Conservation (phyloP, 2,113 vertebrate species). For the Gasterosteus nipponicus region DNA sequence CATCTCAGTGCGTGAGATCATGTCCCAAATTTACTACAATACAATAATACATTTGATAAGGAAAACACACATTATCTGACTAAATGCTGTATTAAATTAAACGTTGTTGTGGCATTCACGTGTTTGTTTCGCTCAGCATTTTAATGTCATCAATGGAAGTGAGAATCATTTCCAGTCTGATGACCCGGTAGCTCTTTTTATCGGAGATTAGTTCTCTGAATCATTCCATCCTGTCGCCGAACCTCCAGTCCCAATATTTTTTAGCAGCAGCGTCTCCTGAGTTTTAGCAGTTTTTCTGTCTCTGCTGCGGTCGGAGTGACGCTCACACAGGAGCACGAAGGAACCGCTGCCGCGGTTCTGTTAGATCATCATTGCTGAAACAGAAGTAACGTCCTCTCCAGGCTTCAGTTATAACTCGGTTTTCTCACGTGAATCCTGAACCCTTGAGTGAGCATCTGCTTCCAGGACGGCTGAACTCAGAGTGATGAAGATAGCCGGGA, state of each 20-base stretch:
- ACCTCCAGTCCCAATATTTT: slow-evolving; percentile 35
- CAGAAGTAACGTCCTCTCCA: not conserved
- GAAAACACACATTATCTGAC: no score
- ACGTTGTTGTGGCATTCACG: no score
- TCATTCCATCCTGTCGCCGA: not conserved
- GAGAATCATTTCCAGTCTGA: not conserved
- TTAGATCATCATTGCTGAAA: no score
- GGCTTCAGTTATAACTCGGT: not conserved
- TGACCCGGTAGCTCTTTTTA: not conserved
- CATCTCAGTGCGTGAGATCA: no score
- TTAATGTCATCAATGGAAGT: no score
- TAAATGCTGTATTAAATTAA: no score
- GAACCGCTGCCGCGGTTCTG: no score
- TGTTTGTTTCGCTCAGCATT: no score
- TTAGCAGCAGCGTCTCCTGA: slow-evolving; percentile 22
- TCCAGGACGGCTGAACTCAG: not conserved
- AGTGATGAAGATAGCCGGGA: no score
- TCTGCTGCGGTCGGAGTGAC: slow-evolving; percentile 1
- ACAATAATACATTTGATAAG: no score
- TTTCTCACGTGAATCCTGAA: not conserved
- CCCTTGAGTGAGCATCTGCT: not conserved
- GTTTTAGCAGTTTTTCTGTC: not conserved
- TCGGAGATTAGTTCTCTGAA: not conserved
- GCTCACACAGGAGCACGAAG: no score
- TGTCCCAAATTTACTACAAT: no score